Evolutionary conservation across 2,113 vertebrate species (phyloP), one percentile per base, ranked within the genome.

Genomic region (Oryzias melastigma): DNA sequence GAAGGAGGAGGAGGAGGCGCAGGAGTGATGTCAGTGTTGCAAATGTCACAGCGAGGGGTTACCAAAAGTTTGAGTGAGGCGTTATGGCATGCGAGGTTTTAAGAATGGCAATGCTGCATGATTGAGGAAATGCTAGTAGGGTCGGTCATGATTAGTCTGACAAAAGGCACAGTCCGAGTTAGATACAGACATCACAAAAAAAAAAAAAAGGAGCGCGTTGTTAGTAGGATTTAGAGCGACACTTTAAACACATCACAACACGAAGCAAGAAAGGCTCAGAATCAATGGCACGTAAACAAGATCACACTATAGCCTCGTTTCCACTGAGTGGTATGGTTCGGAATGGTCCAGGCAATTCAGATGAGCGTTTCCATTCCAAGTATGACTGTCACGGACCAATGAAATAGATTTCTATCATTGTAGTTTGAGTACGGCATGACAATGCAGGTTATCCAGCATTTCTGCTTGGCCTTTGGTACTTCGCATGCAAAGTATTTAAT

Each of bases 41-140:
- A 65, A 77, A 60, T 44, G 85, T 82, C 65, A 54, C 74, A 78
- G 80, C 81, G 58, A 54, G 61, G 59, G 53, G 66, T 78, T 75
- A 83, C 87, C 84, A 89, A 87, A 52, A 52, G 87, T 91, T 58
- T 56, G 52, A 92, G 66, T 85, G 68, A 85, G 72, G 91, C 91
- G 88, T 87, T 53, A 86, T 89, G 79, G 89, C 96, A 97, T 97
- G 95, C 95, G 82, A 73, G 87, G 90, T 86, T 35, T 35, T 86
- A 83, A 62, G 86, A 86, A 94, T 91, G 93, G 83, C 70, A 52
- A 62, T 56, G 42, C 60, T 89, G 68, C n/a, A 40, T 52, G 29
- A 27, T 35, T 35, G 66, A 64, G 53, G 35, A 43, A 29, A 55
- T 56, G 58, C 41, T 49, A 74, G 67, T 62, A 41, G 68, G 58